Evolutionary conservation across 2,797 vertebrate species (phyloP).

Genomic region (Sandelia bainsii): DNA sequence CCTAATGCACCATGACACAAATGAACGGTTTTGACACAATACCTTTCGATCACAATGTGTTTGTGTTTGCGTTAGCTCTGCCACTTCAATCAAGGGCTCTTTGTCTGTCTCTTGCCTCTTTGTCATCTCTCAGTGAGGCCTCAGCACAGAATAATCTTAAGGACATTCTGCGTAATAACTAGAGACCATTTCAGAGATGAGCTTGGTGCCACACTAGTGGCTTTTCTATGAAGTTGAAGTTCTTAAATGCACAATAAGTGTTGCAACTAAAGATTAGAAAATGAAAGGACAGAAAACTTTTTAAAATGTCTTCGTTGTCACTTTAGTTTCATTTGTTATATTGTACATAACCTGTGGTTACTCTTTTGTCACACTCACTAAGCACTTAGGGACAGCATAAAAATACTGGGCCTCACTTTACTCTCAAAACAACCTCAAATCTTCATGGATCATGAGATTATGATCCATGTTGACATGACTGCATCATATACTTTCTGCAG

Average conservation of each 20-base stretch:
- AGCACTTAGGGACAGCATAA: background rate
- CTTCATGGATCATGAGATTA: too few relatives aligned
- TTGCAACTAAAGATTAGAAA: slow-evolving; percentile 6
- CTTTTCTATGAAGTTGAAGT: slow-evolving; percentile 14
- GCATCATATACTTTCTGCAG: background rate
- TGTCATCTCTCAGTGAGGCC: slow-evolving; percentile 36
- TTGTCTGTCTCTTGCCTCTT: slow-evolving; percentile 66
- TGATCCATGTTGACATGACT: background rate
- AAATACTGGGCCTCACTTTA: too few relatives aligned
- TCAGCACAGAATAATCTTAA: slow-evolving; percentile 47
- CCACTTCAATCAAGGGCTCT: slow-evolving; percentile 71
- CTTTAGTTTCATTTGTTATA: slow-evolving; percentile 7
- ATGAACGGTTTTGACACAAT: slow-evolving; percentile 62
- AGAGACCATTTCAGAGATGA: slow-evolving; percentile 30
- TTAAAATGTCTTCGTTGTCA: background rate
- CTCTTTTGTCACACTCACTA: background rate
- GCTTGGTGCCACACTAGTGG: background rate
- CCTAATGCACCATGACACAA: slow-evolving; percentile 69
- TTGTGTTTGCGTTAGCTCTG: slow-evolving; percentile 58
- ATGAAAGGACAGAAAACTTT: slow-evolving; percentile 8
- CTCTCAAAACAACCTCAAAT: background rate
- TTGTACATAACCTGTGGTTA: background rate
- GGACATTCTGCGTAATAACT: slow-evolving; percentile 43
- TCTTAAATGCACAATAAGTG: background rate
- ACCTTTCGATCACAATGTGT: slow-evolving; percentile 67